phyloP scores from a whole-genome alignment of 1,140 invertebrate genomes.

The Aphidius gifuensis region DNA sequence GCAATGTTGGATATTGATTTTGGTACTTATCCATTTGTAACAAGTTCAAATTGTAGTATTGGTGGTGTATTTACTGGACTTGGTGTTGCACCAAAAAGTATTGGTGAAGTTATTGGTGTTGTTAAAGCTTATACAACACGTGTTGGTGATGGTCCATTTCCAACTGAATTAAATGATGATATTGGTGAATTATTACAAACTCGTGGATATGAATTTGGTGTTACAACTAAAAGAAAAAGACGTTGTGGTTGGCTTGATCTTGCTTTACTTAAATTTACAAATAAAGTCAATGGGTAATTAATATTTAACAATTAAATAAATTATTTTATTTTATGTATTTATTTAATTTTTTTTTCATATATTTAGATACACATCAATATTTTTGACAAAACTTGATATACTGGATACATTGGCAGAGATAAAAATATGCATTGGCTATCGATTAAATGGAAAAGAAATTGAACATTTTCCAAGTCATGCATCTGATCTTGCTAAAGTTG shows the following conservation, averaged over 20 bases:
- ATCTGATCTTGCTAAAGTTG: constrained; percentile 68
- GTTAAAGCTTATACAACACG: constrained; percentile 99
- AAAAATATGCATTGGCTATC: constrained; percentile 71
- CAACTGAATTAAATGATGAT: constrained; percentile 86
- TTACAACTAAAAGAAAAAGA: constrained; percentile 91
- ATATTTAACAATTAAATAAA: too few relatives aligned
- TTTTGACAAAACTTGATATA: constrained; percentile 96
- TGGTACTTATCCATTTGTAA: constrained; percentile 98
- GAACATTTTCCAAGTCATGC: constrained; percentile 77
- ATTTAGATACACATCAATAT: constrained; percentile 58
- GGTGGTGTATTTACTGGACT: constrained; percentile 97
- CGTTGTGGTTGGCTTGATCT: constrained; percentile 99
- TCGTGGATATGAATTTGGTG: constrained; percentile 89
- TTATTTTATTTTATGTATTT: too few relatives aligned
- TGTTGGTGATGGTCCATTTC: constrained; percentile 97
- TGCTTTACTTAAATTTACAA: constrained; percentile 84
- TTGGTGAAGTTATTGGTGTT: constrained; percentile 94
- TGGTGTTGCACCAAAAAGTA: constrained; percentile 89
- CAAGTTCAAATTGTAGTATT: constrained; percentile 98
- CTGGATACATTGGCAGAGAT: constrained; percentile 88
- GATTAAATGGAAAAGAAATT: constrained; percentile 76
- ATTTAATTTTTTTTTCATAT: too few relatives aligned
- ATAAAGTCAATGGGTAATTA: constrained; percentile 91
- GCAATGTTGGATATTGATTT: constrained; percentile 98
- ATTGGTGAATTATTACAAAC: constrained; percentile 78